phyloP scores from a whole-genome alignment of 2,888 invertebrate species.

The Pyrocoelia pectoralis region DNA sequence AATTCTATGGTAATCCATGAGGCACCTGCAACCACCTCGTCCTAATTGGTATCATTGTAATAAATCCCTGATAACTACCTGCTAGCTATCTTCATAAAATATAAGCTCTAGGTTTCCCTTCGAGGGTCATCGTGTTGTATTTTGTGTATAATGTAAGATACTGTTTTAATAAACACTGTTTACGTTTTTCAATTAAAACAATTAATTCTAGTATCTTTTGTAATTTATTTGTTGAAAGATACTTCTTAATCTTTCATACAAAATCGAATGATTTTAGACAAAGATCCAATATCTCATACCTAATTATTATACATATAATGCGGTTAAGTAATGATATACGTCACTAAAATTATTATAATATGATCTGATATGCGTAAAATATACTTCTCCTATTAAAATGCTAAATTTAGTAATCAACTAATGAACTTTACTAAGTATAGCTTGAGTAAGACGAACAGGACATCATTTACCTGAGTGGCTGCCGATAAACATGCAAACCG shows the following conservation, averaged over 20 bases:
- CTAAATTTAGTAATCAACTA: constrained; percentile 42
- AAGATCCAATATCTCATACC: too few species aligned
- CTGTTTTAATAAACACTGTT: neutral
- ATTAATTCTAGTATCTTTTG: too few species aligned
- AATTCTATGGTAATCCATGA: constrained; percentile 51
- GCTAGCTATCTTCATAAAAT: constrained; percentile 53
- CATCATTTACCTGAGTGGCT: constrained; percentile 56
- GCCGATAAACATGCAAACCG: constrained; percentile 54
- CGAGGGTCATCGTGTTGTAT: constrained; percentile 21
- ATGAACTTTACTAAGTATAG: constrained; percentile 42
- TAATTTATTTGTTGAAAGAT: too few species aligned
- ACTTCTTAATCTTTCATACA: too few species aligned
- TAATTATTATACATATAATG: too few species aligned
- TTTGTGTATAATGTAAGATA: constrained; percentile 1
- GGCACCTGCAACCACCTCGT: constrained; percentile 56
- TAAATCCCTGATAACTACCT: constrained; percentile 61
- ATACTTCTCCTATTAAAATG: neutral
- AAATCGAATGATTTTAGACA: too few species aligned
- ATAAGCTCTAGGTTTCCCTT: constrained; percentile 54
- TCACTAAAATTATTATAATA: too few species aligned
- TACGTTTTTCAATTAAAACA: neutral
- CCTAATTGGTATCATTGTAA: constrained; percentile 56
- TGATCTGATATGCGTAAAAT: neutral
- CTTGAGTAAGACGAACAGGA: constrained; percentile 50
- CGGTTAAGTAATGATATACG: too few species aligned